These are phyloP conservation scores for Oreotrochilus melanogaster DNA, from an alignment of 2,113 vertebrate genomes.

Conservation along the genomic window DNA sequence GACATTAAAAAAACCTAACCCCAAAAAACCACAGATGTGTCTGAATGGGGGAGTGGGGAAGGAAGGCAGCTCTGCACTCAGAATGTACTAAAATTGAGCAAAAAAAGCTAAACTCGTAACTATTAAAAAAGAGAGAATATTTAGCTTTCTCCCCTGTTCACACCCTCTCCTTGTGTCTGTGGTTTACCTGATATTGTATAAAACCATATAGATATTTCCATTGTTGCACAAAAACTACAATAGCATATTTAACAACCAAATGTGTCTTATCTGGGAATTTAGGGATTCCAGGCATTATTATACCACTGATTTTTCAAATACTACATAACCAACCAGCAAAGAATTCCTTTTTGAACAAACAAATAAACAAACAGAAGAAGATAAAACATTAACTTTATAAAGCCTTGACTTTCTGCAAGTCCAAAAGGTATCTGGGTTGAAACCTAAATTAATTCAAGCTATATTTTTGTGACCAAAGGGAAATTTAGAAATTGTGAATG, in stretches of 20 bases:
- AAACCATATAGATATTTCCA: not conserved
- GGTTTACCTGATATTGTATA: not conserved
- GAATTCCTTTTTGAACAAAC: not conserved
- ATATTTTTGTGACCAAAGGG: not conserved
- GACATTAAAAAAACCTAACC: not conserved
- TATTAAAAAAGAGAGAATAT: not conserved
- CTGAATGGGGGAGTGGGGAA: not conserved
- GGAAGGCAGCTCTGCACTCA: not conserved
- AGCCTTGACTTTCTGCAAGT: not conserved
- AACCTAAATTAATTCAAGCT: not conserved
- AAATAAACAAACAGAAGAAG: no score
- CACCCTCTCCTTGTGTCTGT: not conserved
- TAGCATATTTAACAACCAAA: not conserved
- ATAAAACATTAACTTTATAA: not conserved
- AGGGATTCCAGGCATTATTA: not conserved
- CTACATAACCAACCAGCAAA: not conserved
- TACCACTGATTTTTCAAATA: not conserved
- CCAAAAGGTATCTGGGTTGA: not conserved
- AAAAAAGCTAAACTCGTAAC: not conserved
- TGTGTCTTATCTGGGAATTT: not conserved
- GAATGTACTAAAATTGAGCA: not conserved
- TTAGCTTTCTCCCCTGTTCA: not conserved
- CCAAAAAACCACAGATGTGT: rapidly evolving
- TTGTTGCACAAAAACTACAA: not conserved
- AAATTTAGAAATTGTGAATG: not conserved